phyloP scores from a whole-genome alignment of 1,140 invertebrate species.

The Drosophila carrolli region DNA sequence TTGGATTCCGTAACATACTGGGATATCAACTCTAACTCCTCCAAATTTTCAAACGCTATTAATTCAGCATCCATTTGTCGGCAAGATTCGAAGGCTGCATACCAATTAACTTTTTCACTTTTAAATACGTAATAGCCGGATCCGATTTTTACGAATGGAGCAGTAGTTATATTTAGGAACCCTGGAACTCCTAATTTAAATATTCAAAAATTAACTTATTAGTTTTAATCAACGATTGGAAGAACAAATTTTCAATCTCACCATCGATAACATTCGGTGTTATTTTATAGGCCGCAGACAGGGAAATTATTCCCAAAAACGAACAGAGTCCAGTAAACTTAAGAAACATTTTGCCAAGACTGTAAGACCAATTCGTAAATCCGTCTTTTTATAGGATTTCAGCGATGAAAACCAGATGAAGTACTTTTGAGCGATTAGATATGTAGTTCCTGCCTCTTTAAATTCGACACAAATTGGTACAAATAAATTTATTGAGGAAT shows the following conservation, averaged over 20 bases:
- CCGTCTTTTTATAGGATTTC: not conserved
- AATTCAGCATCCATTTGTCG: not conserved
- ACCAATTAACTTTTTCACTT: not conserved
- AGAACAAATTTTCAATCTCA: not conserved
- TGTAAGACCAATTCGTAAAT: not conserved
- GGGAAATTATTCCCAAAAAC: not conserved
- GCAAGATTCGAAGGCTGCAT: not conserved
- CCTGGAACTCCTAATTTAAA: not conserved
- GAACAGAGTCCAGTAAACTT: no score
- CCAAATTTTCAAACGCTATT: not conserved
- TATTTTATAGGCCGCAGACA: not conserved
- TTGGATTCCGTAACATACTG: no score
- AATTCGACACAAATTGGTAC: no score
- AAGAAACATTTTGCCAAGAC: not conserved
- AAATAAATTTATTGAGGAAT: no score
- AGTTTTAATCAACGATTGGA: no score
- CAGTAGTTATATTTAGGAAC: not conserved
- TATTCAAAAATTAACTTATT: not conserved
- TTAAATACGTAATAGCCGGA: not conserved
- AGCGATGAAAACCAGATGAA: no score
- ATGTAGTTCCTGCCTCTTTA: no score
- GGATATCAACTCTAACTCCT: no score
- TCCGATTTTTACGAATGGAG: not conserved
- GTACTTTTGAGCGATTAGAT: no score
- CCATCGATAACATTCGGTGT: not conserved